Evolutionary conservation across 2,888 invertebrate species (phyloP), one percentile per base, ranked within the genome.

Genomic region (Pandemis cinnamomeana): DNA sequence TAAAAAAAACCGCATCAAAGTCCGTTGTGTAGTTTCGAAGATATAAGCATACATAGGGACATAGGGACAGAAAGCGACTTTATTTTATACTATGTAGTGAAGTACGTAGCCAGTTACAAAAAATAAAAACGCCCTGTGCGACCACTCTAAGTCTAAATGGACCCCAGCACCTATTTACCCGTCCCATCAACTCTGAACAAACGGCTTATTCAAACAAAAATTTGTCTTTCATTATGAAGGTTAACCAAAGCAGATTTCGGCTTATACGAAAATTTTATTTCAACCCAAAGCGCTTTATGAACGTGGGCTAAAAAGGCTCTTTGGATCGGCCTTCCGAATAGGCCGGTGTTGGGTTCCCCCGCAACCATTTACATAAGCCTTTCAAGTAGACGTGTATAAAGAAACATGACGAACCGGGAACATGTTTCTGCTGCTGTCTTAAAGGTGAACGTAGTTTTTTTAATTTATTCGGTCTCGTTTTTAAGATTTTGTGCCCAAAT

Each of bases 351-450:
- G 77, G 77, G 72, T 74, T 62, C 75, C 71, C 72, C 66, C 67
- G 20, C 71, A 73, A 75, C 67, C 69, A 77, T 78, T 77, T 78
- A 72, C 78, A 78, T 78, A 77, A 78, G 71, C 76, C 76, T 71
- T 77, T 73, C 46, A 71, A 68, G 67, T 46, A 67, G 64, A 13
- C 8, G 44, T 44, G 67, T 44, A 58, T 27, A 68, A 68, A 58
- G 58, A 58, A 58, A 68, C 58, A 68, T 58, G 58, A 68, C 67
- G 67, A 41, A 64, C 44, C 8, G 51, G 36, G 1, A 44, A 46
- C 13, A n/a, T 66, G 66, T 66, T 42, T 27, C 67, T 55, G 55
- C 15, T 41, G 4, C 42, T 15, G 42, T 41, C 42, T 46, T 46
- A 61, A n/a, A 41, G 41, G 1, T 27, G 7, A 58, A 61, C 61